phyloP scores from a whole-genome alignment of 2,797 vertebrate genomes.

The Epinephelus coioides region DNA sequence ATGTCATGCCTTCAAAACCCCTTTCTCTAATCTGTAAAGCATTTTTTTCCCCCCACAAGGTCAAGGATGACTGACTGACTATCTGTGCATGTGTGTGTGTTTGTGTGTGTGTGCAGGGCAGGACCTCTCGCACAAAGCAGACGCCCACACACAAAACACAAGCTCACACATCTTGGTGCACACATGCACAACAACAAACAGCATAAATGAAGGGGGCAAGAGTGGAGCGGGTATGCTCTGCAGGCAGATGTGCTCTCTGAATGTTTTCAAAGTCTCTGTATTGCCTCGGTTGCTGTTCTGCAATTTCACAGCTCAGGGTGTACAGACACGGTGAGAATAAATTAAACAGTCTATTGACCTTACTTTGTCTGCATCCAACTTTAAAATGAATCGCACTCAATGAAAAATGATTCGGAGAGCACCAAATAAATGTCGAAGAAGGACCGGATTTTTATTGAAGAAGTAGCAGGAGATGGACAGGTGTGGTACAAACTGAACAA shows the following conservation, averaged over 20 bases:
- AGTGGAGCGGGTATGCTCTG: slow-evolving; percentile 14
- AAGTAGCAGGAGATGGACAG: slow-evolving; percentile 8
- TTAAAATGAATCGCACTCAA: slow-evolving; percentile 58
- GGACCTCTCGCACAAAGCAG: slow-evolving; percentile 2
- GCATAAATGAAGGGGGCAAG: slow-evolving; percentile 39
- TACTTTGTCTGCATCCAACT: slow-evolving; percentile 63
- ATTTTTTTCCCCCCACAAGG: slow-evolving; percentile 44
- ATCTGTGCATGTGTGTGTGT: slow-evolving; percentile 17
- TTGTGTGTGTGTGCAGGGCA: slow-evolving; percentile 5
- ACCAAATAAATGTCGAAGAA: slow-evolving; percentile 26
- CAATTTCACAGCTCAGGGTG: slow-evolving; percentile 80
- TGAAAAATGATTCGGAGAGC: slow-evolving; percentile 58
- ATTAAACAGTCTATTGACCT: slow-evolving; percentile 72
- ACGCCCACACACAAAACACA: slow-evolving; percentile 4
- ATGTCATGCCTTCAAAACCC: slow-evolving; percentile 47
- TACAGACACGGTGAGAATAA: slow-evolving; percentile 66
- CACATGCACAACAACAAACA: slow-evolving; percentile 38
- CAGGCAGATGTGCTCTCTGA: slow-evolving; percentile 58
- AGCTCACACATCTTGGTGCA: slow-evolving; percentile 21
- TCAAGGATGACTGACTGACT: slow-evolving; percentile 62
- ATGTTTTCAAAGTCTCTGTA: slow-evolving; percentile 58
- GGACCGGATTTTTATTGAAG: slow-evolving; percentile 2
- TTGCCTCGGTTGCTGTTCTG: slow-evolving; percentile 64
- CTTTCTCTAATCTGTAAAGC: slow-evolving; percentile 50
- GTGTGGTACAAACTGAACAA: slow-evolving; percentile 18